phyloP scores from a whole-genome alignment of 2,113 vertebrate species.

The Saccopteryx bilineata region DNA sequence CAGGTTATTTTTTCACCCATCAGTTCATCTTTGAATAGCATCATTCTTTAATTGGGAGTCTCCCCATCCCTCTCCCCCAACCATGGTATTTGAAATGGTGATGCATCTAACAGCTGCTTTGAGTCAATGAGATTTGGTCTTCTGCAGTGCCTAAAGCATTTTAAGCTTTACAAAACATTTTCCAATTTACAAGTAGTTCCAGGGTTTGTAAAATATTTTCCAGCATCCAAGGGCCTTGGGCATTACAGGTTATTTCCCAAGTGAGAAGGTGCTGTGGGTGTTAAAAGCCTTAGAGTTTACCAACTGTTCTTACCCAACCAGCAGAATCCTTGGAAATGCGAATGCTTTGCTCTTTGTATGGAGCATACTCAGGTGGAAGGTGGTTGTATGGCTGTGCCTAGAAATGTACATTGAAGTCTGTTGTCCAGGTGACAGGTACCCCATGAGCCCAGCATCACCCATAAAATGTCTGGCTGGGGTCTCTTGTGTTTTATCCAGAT shows the following conservation, averaged over 20 bases:
- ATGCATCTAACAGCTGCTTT: background rate
- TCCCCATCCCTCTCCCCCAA: background rate
- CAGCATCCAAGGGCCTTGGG: background rate
- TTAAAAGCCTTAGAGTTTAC: too few relatives aligned
- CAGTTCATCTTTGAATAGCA: background rate
- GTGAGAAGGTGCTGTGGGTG: background rate
- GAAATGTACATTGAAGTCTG: background rate
- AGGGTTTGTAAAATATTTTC: background rate
- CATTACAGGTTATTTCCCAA: background rate
- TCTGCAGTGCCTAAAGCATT: background rate
- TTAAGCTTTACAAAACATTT: background rate
- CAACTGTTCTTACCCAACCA: background rate
- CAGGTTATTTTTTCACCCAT: background rate
- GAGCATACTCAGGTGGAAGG: background rate
- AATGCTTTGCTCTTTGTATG: fast-evolving
- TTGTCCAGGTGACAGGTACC: background rate
- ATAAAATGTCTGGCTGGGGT: fast-evolving
- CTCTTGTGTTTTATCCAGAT: background rate
- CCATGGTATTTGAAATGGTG: background rate
- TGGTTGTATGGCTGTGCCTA: background rate
- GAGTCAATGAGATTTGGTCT: background rate
- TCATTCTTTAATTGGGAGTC: background rate
- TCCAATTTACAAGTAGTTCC: background rate
- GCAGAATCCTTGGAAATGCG: fast-evolving
- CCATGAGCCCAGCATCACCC: background rate